phyloP scores from a whole-genome alignment of 2,113 vertebrate genomes.

The Rhineura floridana region DNA sequence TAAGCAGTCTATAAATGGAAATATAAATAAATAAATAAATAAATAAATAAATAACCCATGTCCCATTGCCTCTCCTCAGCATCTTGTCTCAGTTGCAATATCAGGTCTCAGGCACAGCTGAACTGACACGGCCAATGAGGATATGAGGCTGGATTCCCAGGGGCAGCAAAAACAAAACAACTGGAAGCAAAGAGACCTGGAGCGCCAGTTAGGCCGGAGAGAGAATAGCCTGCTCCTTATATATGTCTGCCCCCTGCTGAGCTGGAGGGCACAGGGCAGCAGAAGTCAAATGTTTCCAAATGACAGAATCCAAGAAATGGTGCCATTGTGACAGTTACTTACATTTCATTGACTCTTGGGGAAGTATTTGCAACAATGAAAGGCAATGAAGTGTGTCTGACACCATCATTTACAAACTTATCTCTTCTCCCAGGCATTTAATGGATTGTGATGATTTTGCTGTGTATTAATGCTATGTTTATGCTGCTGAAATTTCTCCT shows the following conservation, averaged over 20 bases:
- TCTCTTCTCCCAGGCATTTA: too few relatives aligned
- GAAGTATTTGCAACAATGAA: not conserved
- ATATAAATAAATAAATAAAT: too few relatives aligned
- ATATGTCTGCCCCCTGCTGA: not conserved
- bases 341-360: not conserved
- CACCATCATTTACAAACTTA: too few relatives aligned
- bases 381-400: not conserved
- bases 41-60: too few relatives aligned
- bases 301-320: not conserved
- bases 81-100: not conserved
- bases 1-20: too few relatives aligned
- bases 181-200: not conserved
- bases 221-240: not conserved
- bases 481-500: too few relatives aligned
- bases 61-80: not conserved
- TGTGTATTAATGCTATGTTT: too few relatives aligned
- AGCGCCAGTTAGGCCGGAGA: not conserved
- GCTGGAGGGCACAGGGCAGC: not conserved
- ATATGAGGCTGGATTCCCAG: not conserved
- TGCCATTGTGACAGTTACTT: not conserved
- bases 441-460: too few relatives aligned
- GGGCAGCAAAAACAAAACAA: not conserved
- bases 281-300: too few relatives aligned
- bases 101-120: not conserved
- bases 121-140: not conserved